A percentile compares a stretch with the other conserved stretches of the same genome.
These are phyloP conservation scores for Spondyliosoma cantharus DNA, from an alignment of 2,797 vertebrate genomes.

Conservation along the genomic window DNA sequence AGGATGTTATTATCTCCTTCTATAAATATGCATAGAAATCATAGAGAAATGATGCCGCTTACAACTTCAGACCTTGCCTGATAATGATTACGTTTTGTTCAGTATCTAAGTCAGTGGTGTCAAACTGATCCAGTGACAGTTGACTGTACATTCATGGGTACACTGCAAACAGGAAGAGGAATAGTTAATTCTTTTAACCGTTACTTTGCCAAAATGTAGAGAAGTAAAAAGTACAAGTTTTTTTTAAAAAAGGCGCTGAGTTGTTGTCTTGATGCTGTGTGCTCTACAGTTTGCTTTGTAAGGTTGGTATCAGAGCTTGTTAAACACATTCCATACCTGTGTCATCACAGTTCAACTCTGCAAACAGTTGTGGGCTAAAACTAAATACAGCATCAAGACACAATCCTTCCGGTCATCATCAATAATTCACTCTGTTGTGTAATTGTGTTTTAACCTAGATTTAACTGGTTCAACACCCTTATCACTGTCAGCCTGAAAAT, in stretches of 20 bases:
- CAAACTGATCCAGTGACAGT: neutral
- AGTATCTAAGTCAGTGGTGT: neutral
- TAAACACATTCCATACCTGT: neutral
- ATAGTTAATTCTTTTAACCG: neutral
- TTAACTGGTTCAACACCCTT: neutral
- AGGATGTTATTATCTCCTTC: neutral
- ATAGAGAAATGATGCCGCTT: neutral
- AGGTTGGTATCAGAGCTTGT: neutral
- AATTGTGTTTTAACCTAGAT: neutral
- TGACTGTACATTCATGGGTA: neutral
- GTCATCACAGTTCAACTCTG: neutral
- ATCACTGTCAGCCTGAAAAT: neutral
- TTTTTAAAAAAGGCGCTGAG: neutral
- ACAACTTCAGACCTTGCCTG: neutral
- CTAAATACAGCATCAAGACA: neutral
- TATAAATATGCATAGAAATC: neutral
- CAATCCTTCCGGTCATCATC: neutral
- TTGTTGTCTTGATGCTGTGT: neutral
- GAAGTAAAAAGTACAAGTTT: neutral
- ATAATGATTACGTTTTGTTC: neutral
- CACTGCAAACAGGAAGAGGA: neutral
- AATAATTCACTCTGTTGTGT: neutral
- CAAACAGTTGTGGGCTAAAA: neutral
- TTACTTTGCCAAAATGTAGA: neutral
- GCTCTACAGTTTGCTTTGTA: neutral